Base-by-base conservation (phyloP, 2,797 vertebrate species). In the Chelmon rostratus region DNA sequence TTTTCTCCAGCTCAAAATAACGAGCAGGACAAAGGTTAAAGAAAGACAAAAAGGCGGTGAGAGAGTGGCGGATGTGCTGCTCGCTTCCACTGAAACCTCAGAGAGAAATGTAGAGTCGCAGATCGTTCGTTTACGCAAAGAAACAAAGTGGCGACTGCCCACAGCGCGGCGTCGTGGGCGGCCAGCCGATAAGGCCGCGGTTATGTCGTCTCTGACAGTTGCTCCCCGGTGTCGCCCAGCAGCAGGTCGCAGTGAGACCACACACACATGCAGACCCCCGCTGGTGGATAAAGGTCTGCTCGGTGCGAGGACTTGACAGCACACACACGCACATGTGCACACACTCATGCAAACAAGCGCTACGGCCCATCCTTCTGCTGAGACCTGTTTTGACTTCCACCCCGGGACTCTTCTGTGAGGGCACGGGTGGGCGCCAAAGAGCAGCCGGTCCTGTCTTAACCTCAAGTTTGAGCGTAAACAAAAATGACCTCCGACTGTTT, bases 211-310 rank as follows among this genome's bases (percentile, higher is more conserved):
- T 67, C 69, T 64, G 86, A 76, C 58, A 68, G 65, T 73, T 71
- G 81, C 38, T 78, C 73, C 73, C 54, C 21, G 13, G 37, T 83
- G 83, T 83, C 59, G 77, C 76, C 67, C 81, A 80, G 84, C 82
- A 84, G 82, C 77, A 71, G 69, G 83, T 79, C 72, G 63, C 3
- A 18, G 57, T 10, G 54, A 81, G 70, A 25, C 78, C 40, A 25
- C 82, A 78, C 67, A 81, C 69, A 76, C 65, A 84, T 28, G 18
- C 73, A 72, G 66, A 68, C 80, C 79, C 79, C 85, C 13, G 75
- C 83, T 79, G 85, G 50, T 68, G 63, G 83, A 79, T 89, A 86
- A 89, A 86, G 84, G 86, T 87, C 82, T 85, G 28, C 73, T 59
- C 46, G 53, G 57, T 74, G 76, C 72, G 66, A 78, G 58, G 53